A percentile compares a stretch with the other conserved stretches of the same genome.
These are phyloP conservation scores for Trichonephila inaurata DNA, from an alignment of 1,140 invertebrate genomes.

Conservation along the genomic window DNA sequence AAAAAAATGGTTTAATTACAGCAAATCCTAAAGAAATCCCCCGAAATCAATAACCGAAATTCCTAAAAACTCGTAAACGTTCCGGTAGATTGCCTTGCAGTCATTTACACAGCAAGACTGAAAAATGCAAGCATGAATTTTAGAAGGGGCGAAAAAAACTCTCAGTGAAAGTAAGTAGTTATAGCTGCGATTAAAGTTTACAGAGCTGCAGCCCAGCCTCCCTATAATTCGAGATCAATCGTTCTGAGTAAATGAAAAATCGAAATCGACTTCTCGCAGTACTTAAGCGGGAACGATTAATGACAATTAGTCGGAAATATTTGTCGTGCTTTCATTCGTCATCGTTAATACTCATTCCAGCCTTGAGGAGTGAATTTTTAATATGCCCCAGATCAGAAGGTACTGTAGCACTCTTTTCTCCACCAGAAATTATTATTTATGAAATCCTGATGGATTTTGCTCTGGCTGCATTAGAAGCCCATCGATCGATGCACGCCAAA, in stretches of 20 bases:
- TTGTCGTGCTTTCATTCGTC: constrained; percentile 66
- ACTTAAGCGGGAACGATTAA: constrained; percentile 60
- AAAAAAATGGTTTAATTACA: background rate
- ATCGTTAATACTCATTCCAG: constrained; percentile 60
- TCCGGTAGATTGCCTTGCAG: constrained; percentile 17
- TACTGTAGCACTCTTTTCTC: constrained; percentile 28
- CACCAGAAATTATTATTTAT: constrained; percentile 74
- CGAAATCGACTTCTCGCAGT: constrained; percentile 40
- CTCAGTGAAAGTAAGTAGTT: background rate
- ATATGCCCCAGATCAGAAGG: constrained; percentile 39
- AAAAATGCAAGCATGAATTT: background rate
- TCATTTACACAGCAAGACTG: background rate
- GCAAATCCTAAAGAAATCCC: background rate
- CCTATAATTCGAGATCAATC: constrained; percentile 58
- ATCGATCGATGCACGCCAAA: constrained; percentile 66
- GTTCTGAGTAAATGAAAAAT: constrained; percentile 40
- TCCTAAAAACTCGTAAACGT: background rate
- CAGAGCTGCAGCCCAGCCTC: background rate
- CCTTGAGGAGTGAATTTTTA: constrained; percentile 72
- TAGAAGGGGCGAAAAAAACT: background rate
- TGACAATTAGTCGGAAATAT: constrained; percentile 72
- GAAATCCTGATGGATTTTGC: constrained; percentile 76
- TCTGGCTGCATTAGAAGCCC: constrained; percentile 58
- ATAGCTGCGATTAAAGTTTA: constrained; percentile 43
- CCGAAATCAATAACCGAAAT: background rate